Percentiles rank a stretch among this genome's conserved stretches.
These are phyloP conservation scores for Chionodraco myersi DNA, from an alignment of 2,113 vertebrate species.

Conservation along the genomic window DNA sequence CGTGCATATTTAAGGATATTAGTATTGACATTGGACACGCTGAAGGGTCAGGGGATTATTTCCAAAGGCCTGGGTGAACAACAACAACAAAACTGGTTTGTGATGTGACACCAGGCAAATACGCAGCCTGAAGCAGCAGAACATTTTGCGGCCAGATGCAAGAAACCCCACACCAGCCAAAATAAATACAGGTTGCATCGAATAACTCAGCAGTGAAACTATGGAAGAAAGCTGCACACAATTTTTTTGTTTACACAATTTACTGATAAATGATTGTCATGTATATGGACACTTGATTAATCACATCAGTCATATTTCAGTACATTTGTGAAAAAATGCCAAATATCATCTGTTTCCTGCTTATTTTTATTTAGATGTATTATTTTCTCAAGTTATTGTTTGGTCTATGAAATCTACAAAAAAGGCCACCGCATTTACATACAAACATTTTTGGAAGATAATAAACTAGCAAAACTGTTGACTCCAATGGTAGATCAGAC, in stretches of 20 bases:
- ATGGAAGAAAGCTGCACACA: neutral
- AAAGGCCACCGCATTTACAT: neutral
- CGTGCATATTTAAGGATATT: neutral
- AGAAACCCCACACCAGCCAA: neutral
- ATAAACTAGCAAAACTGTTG: neutral
- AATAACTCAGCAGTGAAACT: neutral
- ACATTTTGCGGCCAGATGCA: neutral
- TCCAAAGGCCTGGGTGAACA: conserved; percentile 2
- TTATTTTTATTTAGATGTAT: too few relatives aligned
- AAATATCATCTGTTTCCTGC: neutral
- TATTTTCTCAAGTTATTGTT: neutral
- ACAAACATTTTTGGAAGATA: neutral
- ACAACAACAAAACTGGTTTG: conserved; percentile 8
- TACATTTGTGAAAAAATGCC: neutral
- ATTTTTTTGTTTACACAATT: too few relatives aligned
- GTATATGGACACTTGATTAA: neutral
- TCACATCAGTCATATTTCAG: neutral
- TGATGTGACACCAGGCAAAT: conserved; percentile 29
- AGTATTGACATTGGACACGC: conserved; percentile 5
- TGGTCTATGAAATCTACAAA: neutral
- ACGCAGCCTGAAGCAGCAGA: conserved; percentile 4
- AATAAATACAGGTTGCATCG: neutral
- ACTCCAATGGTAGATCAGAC: neutral
- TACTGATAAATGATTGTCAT: neutral
- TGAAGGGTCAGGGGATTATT: conserved; percentile 2